Evolutionary conservation across 2,888 invertebrate species (phyloP).

Genomic region (Rhodophaea formosa): DNA sequence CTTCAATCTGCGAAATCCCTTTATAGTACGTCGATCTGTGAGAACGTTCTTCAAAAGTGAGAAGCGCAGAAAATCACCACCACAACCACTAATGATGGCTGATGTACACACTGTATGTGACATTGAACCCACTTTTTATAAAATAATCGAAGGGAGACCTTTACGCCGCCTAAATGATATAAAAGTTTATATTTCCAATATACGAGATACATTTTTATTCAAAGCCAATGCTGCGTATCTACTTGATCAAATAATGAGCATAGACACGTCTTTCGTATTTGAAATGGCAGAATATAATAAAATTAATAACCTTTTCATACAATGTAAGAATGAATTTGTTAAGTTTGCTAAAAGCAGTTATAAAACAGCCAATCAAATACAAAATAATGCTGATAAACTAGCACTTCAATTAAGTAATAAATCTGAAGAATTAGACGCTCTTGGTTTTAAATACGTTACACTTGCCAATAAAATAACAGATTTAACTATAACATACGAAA

Average conservation of each 20-base stretch:
- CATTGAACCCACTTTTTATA: slow-evolving; percentile 40
- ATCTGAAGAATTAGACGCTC: slow-evolving; percentile 31
- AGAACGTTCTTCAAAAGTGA: slow-evolving; percentile 30
- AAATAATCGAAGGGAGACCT: slow-evolving; percentile 43
- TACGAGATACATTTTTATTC: slow-evolving; percentile 38
- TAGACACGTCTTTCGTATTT: slow-evolving; percentile 26
- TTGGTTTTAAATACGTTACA: slow-evolving; percentile 33
- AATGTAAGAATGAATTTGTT: slow-evolving; percentile 32
- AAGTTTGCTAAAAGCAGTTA: slow-evolving; percentile 36
- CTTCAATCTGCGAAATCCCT: slow-evolving; percentile 32
- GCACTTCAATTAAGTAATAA: slow-evolving; percentile 25
- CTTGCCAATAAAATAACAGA: slow-evolving; percentile 35
- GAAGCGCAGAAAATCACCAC: slow-evolving; percentile 26
- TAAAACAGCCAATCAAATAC: slow-evolving; percentile 30
- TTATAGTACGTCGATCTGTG: slow-evolving; percentile 29
- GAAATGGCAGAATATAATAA: slow-evolving; percentile 33
- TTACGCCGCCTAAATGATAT: slow-evolving; percentile 36
- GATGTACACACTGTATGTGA: slow-evolving; percentile 41
- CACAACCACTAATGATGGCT: slow-evolving; percentile 34
- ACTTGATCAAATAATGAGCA: slow-evolving; percentile 37
- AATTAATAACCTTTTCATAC: slow-evolving; percentile 23
- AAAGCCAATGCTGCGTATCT: slow-evolving; percentile 39
- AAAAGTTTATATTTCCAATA: slow-evolving; percentile 38
- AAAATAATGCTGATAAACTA: slow-evolving; percentile 29
- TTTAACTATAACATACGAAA: slow-evolving; percentile 33